Evolutionary conservation across 2,113 vertebrate genomes (phyloP).

Genomic region (Solenodon paradoxus): DNA sequence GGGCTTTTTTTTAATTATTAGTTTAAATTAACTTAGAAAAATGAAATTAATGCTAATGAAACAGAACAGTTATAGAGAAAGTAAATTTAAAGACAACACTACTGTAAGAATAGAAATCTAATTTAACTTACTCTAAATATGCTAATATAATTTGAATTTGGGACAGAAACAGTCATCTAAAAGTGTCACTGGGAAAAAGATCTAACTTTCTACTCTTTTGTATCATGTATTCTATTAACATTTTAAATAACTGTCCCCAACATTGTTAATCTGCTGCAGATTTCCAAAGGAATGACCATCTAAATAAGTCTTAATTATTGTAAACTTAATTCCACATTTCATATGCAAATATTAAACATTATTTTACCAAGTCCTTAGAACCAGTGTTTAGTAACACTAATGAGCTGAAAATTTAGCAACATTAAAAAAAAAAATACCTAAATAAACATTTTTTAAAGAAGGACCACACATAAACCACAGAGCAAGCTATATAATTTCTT

Average conservation of each 20-base stretch:
- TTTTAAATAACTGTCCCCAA: constrained; percentile 48
- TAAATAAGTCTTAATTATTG: constrained; percentile 19
- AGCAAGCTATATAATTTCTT: no score
- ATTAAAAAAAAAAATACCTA: neutral
- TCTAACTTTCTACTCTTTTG: constrained; percentile 26
- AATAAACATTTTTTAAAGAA: neutral
- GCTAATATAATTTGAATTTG: neutral
- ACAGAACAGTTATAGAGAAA: neutral
- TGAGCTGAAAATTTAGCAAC: neutral
- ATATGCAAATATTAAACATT: neutral
- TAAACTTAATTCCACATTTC: constrained; percentile 21
- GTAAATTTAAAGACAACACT: constrained; percentile 10
- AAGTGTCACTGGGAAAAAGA: constrained; percentile 13
- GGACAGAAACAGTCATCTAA: constrained; percentile 6
- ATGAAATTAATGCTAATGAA: neutral
- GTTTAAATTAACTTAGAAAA: neutral
- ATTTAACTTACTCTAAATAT: constrained; percentile 24
- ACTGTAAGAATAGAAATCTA: neutral
- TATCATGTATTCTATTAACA: constrained; percentile 24
- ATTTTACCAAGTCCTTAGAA: constrained; percentile 41
- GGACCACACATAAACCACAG: neutral
- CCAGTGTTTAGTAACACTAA: neutral
- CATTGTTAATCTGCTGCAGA: constrained; percentile 37
- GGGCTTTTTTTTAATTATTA: constrained; percentile 17
- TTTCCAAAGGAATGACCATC: neutral